phyloP scores from a whole-genome alignment of 1,140 invertebrate genomes.

The Brachionus rubens region DNA sequence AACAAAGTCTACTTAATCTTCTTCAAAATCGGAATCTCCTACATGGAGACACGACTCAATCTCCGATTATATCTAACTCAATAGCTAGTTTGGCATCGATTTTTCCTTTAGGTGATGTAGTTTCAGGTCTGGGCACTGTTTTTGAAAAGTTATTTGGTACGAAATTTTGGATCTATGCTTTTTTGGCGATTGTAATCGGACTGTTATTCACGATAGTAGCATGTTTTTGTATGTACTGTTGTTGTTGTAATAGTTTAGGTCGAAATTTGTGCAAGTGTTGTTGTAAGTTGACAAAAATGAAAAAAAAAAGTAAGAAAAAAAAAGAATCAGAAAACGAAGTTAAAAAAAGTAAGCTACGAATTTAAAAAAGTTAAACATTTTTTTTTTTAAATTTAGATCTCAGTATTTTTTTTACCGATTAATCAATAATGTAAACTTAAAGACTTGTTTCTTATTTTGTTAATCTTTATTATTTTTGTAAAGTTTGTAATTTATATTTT shows the following conservation, averaged over 20 bases:
- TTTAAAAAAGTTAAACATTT: neutral
- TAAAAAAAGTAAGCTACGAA: neutral
- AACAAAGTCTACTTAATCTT: constrained; percentile 2
- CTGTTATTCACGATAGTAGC: neutral
- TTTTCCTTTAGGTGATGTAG: neutral
- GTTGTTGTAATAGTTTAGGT: constrained; percentile 34
- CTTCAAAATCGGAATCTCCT: constrained; percentile 20
- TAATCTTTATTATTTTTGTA: neutral
- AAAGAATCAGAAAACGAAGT: neutral
- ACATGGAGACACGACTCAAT: neutral
- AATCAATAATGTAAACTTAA: neutral
- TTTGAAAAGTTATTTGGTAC: constrained; percentile 40
- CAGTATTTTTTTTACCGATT: neutral
- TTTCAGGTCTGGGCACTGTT: neutral
- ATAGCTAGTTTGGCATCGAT: constrained; percentile 6
- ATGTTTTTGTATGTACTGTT: constrained; percentile 43
- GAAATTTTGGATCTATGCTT: constrained; percentile 41
- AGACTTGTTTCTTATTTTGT: neutral
- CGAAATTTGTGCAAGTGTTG: constrained; percentile 11
- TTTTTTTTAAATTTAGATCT: no score
- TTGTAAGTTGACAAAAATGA: constrained; percentile 1
- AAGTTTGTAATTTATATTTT: constrained; percentile 9
- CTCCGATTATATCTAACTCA: neutral
- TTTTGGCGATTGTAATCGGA: constrained; percentile 4
- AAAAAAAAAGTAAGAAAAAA: constrained; percentile 5